These are phyloP conservation scores for Drosophila ambigua DNA, from an alignment of 1,140 invertebrate species.

Conservation along the genomic window DNA sequence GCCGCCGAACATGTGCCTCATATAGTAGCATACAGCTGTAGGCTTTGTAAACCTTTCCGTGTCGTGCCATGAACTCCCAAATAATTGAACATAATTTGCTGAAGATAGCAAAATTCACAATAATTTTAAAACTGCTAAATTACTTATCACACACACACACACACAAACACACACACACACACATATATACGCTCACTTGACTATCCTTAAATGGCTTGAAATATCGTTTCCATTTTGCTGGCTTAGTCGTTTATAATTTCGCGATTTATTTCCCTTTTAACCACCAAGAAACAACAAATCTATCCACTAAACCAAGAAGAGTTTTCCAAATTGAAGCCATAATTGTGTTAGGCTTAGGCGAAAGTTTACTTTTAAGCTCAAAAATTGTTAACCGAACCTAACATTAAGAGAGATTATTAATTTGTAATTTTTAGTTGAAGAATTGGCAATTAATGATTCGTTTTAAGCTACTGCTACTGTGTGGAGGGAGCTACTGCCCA, in stretches of 20 bases:
- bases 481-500: conserved; percentile 7
- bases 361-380: conserved; percentile 45
- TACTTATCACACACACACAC: conserved; percentile 30
- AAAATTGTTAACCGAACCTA: conserved; percentile 50
- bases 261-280: conserved; percentile 54
- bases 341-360: conserved; percentile 69
- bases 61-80: conserved; percentile 27
- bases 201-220: conserved; percentile 46
- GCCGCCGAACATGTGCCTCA: conserved; percentile 56
- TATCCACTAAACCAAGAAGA: conserved; percentile 29
- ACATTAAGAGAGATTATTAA: conserved; percentile 22
- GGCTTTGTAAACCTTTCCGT: conserved; percentile 31
- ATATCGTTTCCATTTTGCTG: conserved; percentile 59
- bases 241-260: conserved; percentile 51
- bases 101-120: conserved; percentile 36
- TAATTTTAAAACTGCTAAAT: conserved; percentile 57
- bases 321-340: conserved; percentile 39
- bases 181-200: conserved; percentile 44
- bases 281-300: conserved; percentile 23
- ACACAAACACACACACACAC: conserved; percentile 30
- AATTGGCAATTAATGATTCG: conserved; percentile 55
- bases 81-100: conserved; percentile 33
- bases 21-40: conserved; percentile 47
- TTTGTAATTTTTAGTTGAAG: conserved; percentile 51
- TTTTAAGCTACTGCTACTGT: conserved; percentile 23